Evolutionary conservation across 2,113 vertebrate species (phyloP).

Genomic region (Xiphias gladius): DNA sequence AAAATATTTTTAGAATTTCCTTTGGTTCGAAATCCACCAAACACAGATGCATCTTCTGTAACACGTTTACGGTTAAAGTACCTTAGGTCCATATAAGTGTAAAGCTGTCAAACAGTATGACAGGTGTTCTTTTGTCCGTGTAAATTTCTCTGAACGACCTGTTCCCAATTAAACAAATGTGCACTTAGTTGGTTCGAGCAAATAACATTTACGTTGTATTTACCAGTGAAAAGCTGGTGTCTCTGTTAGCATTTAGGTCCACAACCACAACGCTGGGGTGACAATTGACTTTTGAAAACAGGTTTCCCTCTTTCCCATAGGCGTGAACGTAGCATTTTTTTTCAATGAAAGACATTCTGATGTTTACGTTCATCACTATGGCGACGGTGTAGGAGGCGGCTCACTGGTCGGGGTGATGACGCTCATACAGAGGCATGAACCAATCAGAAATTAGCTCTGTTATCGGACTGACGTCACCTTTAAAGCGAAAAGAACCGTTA

Average conservation of each 20-base stretch:
- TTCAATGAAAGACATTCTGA: slow-evolving; percentile 55
- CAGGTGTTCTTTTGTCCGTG: no score
- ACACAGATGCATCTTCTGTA: not conserved
- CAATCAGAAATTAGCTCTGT: slow-evolving; percentile 68
- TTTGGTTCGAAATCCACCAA: no score
- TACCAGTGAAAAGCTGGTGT: not conserved
- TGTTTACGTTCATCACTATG: slow-evolving; percentile 84
- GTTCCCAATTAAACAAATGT: no score
- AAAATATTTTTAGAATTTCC: not conserved
- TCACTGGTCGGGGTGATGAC: slow-evolving; percentile 49
- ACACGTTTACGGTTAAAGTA: not conserved
- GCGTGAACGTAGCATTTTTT: slow-evolving; percentile 39
- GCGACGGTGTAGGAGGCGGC: slow-evolving; percentile 71
- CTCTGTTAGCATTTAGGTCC: no score
- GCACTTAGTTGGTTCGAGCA: not conserved
- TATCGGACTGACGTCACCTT: slow-evolving; percentile 79
- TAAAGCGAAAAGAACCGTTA: slow-evolving; percentile 83
- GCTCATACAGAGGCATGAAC: slow-evolving; percentile 37
- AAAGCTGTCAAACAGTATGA: no score
- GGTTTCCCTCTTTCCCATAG: not conserved
- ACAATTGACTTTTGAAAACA: not conserved
- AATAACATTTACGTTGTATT: not conserved
- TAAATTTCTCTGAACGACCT: no score
- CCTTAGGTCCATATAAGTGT: no score
- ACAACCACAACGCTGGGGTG: not conserved